phyloP scores from a whole-genome alignment of 2,888 invertebrate species.

The Hirtodrosophila alboralis region DNA sequence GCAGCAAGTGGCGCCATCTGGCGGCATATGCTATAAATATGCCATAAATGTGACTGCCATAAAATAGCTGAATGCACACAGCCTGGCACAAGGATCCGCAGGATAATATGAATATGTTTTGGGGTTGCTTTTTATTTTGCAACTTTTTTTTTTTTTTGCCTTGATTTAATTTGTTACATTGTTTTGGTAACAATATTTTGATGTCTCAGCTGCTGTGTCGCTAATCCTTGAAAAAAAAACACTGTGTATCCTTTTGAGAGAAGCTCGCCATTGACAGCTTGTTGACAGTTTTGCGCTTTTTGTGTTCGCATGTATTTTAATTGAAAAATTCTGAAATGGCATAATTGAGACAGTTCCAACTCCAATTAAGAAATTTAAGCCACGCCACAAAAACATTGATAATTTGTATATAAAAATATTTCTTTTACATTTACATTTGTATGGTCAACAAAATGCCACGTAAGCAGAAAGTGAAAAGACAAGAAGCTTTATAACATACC shows the following conservation, averaged over 20 bases:
- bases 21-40: conserved; percentile 4
- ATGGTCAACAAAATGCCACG: conserved; percentile 61
- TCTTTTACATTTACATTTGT: conserved; percentile 24
- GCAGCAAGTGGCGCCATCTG: conserved; percentile 46
- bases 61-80: conserved; percentile 6
- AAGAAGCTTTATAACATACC: conserved; percentile 4
- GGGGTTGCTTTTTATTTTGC: no score
- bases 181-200: conserved; percentile 16
- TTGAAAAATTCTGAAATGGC: conserved; percentile 77
- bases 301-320: conserved; percentile 49
- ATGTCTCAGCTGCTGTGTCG: conserved; percentile 26
- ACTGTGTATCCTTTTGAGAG: neutral
- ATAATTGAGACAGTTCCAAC: conserved; percentile 65
- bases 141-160: no score
- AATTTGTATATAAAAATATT: conserved; percentile 18
- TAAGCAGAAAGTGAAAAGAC: conserved; percentile 58
- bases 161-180: conserved; percentile 4
- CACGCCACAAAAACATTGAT: conserved; percentile 10
- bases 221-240: conserved; percentile 45
- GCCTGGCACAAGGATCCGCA: conserved; percentile 8
- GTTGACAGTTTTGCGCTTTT: neutral
- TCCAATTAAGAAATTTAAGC: conserved; percentile 55
- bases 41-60: conserved; percentile 51
- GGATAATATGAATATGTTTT: conserved; percentile 1
- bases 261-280: conserved; percentile 34